Evolutionary conservation across 2,888 invertebrate genomes (phyloP).

Genomic region (Watsonalla cultraria): DNA sequence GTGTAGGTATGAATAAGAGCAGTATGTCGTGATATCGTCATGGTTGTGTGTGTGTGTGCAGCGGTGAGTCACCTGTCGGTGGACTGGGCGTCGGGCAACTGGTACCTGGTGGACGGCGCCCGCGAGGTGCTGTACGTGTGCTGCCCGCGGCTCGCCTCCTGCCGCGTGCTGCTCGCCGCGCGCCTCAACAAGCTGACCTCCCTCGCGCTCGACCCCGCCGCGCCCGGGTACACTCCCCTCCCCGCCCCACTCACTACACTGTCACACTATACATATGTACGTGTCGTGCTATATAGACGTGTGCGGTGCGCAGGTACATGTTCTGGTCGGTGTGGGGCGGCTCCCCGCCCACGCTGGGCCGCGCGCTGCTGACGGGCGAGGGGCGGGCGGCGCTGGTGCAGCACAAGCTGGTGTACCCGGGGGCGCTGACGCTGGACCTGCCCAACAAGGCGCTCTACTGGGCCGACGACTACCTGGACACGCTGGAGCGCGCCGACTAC

Average conservation of each 20-base stretch:
- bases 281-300: conserved; percentile 4
- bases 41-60: conserved; percentile 36
- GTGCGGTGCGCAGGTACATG: conserved; percentile 76
- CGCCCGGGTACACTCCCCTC: conserved; percentile 24
- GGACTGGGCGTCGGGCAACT: conserved; percentile 92
- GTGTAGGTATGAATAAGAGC: too few relatives aligned
- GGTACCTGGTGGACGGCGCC: conserved; percentile 88
- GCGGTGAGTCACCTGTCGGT: conserved; percentile 86
- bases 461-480: conserved; percentile 89
- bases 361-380: conserved; percentile 82
- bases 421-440: conserved; percentile 85
- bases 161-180: conserved; percentile 84
- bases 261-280: too few relatives aligned
- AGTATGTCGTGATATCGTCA: background rate
- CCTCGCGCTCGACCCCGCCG: conserved; percentile 88
- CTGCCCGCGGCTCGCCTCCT: conserved; percentile 77
- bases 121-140: conserved; percentile 86
- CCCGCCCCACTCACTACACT: too few relatives aligned
- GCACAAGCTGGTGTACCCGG: conserved; percentile 87
- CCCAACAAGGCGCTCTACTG: conserved; percentile 86
- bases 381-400: conserved; percentile 79
- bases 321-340: conserved; percentile 89
- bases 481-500: conserved; percentile 88
- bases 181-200: conserved; percentile 84
- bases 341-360: conserved; percentile 80